These are phyloP conservation scores for Musca vetustissima DNA, from an alignment of 1,140 invertebrate genomes.

Conservation along the genomic window DNA sequence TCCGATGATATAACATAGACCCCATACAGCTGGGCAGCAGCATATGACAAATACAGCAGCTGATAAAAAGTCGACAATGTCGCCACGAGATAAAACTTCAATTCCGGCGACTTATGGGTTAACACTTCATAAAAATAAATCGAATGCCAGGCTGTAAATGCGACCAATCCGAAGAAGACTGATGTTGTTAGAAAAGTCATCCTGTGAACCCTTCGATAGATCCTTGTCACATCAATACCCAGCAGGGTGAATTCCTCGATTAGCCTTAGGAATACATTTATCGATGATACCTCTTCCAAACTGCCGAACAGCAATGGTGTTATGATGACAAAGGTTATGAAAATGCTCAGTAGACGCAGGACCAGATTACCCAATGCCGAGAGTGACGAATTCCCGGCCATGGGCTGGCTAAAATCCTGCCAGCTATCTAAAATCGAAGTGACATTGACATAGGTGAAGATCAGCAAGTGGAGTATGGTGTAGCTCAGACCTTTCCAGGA, in stretches of 20 bases:
- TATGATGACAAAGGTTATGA: conserved; percentile 5
- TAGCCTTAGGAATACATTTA: conserved; percentile 27
- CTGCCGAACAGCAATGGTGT: conserved; percentile 27
- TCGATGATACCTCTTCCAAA: not conserved
- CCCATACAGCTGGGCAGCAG: conserved; percentile 25
- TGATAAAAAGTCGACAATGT: conserved; percentile 31
- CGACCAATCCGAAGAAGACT: not conserved
- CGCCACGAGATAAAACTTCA: conserved; percentile 29
- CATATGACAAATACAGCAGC: conserved; percentile 31
- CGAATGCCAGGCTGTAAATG: conserved; percentile 27
- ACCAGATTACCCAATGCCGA: not conserved
- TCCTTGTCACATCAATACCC: conserved; percentile 19
- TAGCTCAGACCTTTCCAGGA: not conserved
- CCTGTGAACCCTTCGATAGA: conserved; percentile 24
- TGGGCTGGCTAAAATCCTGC: not conserved
- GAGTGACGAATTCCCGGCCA: not conserved
- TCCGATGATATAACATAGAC: conserved; percentile 28
- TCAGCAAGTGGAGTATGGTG: not conserved
- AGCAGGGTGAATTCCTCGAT: conserved; percentile 26
- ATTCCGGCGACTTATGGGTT: conserved; percentile 16
- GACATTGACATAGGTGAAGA: conserved; percentile 6
- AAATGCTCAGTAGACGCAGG: not conserved
- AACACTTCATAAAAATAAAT: conserved; percentile 31
- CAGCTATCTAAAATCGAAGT: not conserved
- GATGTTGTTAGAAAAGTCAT: conserved; percentile 2